Percentiles rank a stretch among this genome's conserved stretches.
phyloP scores from a whole-genome alignment of 2,797 vertebrate species.

The Siniperca obscura region DNA sequence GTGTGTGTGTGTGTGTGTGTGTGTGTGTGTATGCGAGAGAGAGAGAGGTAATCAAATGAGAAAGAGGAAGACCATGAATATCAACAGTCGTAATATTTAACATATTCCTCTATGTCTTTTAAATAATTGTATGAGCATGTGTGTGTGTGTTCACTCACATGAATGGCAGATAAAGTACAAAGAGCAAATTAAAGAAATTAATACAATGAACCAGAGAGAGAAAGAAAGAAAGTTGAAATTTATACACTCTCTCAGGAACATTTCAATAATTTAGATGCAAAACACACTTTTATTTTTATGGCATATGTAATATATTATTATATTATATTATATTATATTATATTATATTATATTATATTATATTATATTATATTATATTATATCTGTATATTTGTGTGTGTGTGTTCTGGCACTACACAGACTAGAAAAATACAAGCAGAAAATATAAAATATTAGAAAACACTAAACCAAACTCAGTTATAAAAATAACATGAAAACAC shows the following conservation, averaged over 20 bases:
- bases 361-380: conserved; percentile 19
- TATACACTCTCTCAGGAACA: conserved; percentile 21
- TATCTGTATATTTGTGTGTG: conserved; percentile 31
- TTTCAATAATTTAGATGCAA: conserved; percentile 47
- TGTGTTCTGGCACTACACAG: neutral
- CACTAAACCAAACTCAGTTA: conserved; percentile 41
- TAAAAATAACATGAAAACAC: conserved; percentile 15
- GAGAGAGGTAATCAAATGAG: conserved; percentile 14
- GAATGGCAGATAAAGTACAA: neutral
- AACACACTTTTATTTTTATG: conserved; percentile 51
- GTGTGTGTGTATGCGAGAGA: conserved; percentile 1
- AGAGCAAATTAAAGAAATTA: conserved; percentile 62
- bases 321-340: conserved; percentile 19
- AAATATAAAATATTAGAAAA: conserved; percentile 46
- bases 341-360: neutral
- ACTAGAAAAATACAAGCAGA: neutral
- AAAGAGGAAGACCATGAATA: conserved; percentile 6
- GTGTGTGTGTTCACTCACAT: neutral
- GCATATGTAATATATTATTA: conserved; percentile 34
- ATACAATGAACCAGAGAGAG: conserved; percentile 23
- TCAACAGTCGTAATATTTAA: conserved; percentile 24
- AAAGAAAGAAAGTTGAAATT: conserved; percentile 24
- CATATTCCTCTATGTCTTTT: neutral
- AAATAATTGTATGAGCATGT: neutral
- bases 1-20: neutral